Conservation (phyloP, 2,113 vertebrate genomes). For the Halcyon senegalensis region DNA sequence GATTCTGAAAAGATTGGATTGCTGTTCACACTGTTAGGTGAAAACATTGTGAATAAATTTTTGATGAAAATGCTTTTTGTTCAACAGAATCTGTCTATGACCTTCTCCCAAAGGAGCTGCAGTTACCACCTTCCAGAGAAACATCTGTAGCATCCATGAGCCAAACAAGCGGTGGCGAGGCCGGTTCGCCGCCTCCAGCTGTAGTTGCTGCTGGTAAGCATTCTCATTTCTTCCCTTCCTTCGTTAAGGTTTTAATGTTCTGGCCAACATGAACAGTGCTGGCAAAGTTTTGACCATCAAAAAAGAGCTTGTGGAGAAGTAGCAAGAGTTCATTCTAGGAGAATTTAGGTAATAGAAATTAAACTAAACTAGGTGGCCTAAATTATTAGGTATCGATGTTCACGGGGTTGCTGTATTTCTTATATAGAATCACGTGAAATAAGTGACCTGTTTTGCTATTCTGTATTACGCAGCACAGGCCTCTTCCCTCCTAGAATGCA, state of each 20-base stretch:
- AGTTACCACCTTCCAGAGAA: slow-evolving; percentile 87
- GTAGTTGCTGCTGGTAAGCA: slow-evolving; percentile 92
- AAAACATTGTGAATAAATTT: not conserved
- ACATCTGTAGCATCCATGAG: slow-evolving; percentile 90
- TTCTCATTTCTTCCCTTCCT: slow-evolving; percentile 56
- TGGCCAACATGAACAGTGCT: slow-evolving; percentile 84
- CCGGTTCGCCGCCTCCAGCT: slow-evolving; percentile 88
- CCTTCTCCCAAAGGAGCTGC: slow-evolving; percentile 95
- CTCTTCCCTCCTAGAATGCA: slow-evolving; percentile 30
- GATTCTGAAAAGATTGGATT: not conserved
- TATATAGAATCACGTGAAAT: not conserved
- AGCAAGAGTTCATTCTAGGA: slow-evolving; percentile 64
- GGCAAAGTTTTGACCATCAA: slow-evolving; percentile 68
- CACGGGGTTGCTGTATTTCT: not conserved
- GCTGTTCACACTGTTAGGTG: not conserved
- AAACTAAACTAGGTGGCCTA: not conserved
- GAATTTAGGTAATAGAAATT: not conserved
- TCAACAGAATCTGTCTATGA: slow-evolving; percentile 93
- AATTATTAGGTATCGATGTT: not conserved
- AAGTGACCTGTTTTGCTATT: not conserved
- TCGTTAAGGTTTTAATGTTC: not conserved
- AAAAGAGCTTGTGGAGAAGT: slow-evolving; percentile 27
- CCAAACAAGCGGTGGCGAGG: slow-evolving; percentile 96
- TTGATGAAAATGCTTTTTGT: not conserved
- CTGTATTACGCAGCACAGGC: not conserved